phyloP scores from a whole-genome alignment of 2,113 vertebrate species.

The Sceloporus tristichus region DNA sequence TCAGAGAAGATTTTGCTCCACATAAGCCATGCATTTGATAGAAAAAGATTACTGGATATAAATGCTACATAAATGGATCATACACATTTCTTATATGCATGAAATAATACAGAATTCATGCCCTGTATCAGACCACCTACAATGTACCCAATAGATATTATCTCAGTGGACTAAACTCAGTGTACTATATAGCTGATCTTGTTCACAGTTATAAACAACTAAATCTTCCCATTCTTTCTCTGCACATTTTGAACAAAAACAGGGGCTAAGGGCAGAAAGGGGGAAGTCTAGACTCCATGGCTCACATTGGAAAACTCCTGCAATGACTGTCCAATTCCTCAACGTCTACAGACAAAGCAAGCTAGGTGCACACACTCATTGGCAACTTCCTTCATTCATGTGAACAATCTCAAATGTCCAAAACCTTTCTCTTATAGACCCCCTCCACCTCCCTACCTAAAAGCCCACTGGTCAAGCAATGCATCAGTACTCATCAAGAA shows the following conservation, averaged over 20 bases:
- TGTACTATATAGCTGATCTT: background rate
- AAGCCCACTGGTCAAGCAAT: background rate
- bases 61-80: background rate
- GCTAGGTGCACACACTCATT: background rate
- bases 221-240: background rate
- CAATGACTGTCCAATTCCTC: background rate
- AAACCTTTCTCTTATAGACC: background rate
- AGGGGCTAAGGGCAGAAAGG: background rate
- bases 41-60: background rate
- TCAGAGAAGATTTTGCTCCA: background rate
- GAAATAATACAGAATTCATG: background rate
- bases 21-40: background rate
- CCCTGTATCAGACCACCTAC: background rate
- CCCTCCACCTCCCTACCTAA: too few relatives aligned
- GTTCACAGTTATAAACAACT: background rate
- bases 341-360: background rate
- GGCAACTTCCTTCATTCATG: background rate
- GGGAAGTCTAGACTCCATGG: background rate
- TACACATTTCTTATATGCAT: background rate
- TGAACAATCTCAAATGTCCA: background rate
- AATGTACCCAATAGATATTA: background rate
- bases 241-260: background rate
- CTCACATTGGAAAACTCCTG: too few relatives aligned
- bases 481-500: background rate
- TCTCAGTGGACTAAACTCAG: too few relatives aligned